Evolutionary conservation across 23 tunicate genomes (phyloP), one percentile per base, ranked within the genome.

Genomic region (Trididemnum nubilum): DNA sequence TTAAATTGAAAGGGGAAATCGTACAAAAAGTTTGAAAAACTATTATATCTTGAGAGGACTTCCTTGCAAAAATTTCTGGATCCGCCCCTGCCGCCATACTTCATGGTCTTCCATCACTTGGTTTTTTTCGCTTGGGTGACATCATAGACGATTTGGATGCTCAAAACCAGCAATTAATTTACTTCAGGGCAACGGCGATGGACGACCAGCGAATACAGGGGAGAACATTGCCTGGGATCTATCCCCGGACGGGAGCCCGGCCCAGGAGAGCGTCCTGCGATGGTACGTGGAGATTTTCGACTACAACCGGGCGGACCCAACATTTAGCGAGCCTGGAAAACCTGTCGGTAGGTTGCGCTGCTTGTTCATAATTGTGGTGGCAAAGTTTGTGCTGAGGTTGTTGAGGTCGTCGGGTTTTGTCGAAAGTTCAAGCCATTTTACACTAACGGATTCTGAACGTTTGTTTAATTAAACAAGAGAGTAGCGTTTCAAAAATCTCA

Each of bases 191-290:
- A 44, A 44, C 15, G 54, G 54, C 12, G 54, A 44, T 44, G 82
- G 34, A 24, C 34, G 94, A 34, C 64, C 61, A 12, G 22, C 15
- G 2, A 71, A 66, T 34, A 86, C 69, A 22, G 99, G 99, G 2
- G 99, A 94, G 76, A 94, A 94, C 83, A 94, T 94, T 7, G 99
- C 99, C 19, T 94, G 99, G 99, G 95, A 89, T 78, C 35, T 76
- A 50, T 83, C 94, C 3, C 34, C 9, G 39, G 82, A 84, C 54
- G 98, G 94, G 31, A 72, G 77, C 34, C 81, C 95, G n/a, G 84
- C 82, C 24, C 30, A 78, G 49, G 91, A 89, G 51, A 81, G 89
- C 0, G 89, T 89, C 0, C 66, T 82, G n/a, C 39, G 95, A 34
- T 94, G 94, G 94, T 94, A 94, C 77, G 51, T 69, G 18, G 99